These are phyloP conservation scores for Centroberyx gerrardi DNA, from an alignment of 2,797 vertebrate species.

Conservation along the genomic window DNA sequence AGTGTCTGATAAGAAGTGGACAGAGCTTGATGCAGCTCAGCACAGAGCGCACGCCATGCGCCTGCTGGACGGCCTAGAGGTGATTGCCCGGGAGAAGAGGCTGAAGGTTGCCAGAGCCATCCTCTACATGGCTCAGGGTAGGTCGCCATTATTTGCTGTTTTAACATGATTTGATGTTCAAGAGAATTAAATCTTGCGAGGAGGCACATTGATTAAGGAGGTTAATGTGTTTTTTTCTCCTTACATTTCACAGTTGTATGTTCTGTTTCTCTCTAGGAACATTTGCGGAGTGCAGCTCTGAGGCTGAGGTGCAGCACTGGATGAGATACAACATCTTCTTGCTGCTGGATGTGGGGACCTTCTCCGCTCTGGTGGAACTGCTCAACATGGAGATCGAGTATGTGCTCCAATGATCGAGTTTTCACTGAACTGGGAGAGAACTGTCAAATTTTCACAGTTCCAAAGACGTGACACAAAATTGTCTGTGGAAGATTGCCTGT, in stretches of 20 bases:
- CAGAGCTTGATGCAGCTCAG: constrained; percentile 90
- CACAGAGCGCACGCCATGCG: constrained; percentile 96
- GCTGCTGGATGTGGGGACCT: constrained; percentile 94
- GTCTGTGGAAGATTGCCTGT: neutral
- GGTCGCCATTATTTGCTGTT: neutral
- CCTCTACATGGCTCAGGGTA: constrained; percentile 97
- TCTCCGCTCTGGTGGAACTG: constrained; percentile 96
- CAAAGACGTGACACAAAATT: too few species aligned
- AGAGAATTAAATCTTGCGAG: neutral
- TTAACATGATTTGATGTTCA: neutral
- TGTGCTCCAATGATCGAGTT: constrained; percentile 57
- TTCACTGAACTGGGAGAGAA: neutral
- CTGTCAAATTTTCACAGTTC: neutral
- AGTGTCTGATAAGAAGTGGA: constrained; percentile 95
- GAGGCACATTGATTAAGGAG: neutral
- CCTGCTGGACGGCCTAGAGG: constrained; percentile 94
- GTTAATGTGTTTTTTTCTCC: neutral
- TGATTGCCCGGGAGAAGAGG: constrained; percentile 92
- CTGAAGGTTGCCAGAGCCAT: constrained; percentile 94
- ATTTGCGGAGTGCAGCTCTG: constrained; percentile 93
- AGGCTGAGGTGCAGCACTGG: constrained; percentile 95
- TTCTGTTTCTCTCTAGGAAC: constrained; percentile 85
- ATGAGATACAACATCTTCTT: constrained; percentile 97
- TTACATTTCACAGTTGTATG: neutral
- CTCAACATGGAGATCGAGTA: constrained; percentile 99